These are phyloP conservation scores for Dissostichus mawsoni DNA, from an alignment of 2,113 vertebrate species.

Conservation along the genomic window DNA sequence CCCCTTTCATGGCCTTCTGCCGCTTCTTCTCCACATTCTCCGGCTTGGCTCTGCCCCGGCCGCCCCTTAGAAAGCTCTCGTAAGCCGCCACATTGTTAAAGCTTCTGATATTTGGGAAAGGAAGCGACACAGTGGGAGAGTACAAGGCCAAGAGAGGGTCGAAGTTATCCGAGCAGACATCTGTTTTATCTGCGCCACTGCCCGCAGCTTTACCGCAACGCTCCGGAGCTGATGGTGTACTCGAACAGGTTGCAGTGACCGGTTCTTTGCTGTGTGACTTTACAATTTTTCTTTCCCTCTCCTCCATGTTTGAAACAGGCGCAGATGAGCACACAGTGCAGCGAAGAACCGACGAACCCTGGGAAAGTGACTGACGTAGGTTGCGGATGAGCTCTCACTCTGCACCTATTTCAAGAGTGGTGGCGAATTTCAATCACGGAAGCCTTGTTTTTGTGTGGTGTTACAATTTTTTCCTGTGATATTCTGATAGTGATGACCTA, in stretches of 20 bases:
- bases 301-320: conserved; percentile 88
- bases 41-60: conserved; percentile 84
- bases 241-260: neutral
- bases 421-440: rapidly evolving
- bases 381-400: no score
- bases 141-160: conserved; percentile 92
- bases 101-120: conserved; percentile 88
- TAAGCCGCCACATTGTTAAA: conserved; percentile 95
- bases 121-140: conserved; percentile 84
- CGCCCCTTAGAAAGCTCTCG: conserved; percentile 88
- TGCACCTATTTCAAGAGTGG: neutral
- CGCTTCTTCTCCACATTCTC: conserved; percentile 84
- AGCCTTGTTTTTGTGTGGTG: neutral
- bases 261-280: conserved; percentile 28
- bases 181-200: conserved; percentile 64
- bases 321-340: conserved; percentile 42
- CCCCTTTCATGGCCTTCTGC: conserved; percentile 76
- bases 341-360: conserved; percentile 54
- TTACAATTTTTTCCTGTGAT: neutral
- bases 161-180: conserved; percentile 90
- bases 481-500: rapidly evolving
- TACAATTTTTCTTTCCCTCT: conserved; percentile 59
- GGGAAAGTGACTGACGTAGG: conserved; percentile 48
- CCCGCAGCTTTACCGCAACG: neutral
- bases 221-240: rapidly evolving